phyloP scores from a whole-genome alignment of 2,888 invertebrate genomes.

The Chesias legatella region DNA sequence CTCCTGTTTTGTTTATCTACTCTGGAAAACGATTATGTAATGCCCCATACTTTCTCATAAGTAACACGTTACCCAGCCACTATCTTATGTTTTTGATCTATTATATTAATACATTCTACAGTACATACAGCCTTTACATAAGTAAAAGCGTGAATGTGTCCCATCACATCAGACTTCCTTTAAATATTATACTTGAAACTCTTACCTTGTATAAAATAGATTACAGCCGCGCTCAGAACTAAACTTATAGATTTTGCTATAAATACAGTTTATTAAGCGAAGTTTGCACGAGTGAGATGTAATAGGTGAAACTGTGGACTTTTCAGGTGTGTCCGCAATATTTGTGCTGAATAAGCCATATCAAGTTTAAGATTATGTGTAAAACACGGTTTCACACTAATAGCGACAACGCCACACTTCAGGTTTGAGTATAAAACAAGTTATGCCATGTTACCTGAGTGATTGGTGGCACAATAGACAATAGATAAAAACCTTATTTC shows the following conservation, averaged over 20 bases:
- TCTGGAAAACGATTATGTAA: too few species aligned
- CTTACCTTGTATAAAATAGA: slow-evolving; percentile 10
- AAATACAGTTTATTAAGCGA: slow-evolving; percentile 1
- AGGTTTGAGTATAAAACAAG: not conserved
- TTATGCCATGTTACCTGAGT: too few species aligned
- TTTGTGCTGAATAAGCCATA: slow-evolving; percentile 5
- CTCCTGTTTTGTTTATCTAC: too few species aligned
- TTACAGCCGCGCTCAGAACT: slow-evolving; percentile 7
- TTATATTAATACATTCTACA: too few species aligned
- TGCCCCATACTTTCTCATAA: too few species aligned
- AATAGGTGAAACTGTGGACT: slow-evolving; percentile 2
- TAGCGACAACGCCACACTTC: slow-evolving; percentile 1
- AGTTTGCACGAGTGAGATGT: not conserved
- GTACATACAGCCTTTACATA: too few species aligned
- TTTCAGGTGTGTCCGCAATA: slow-evolving; percentile 4
- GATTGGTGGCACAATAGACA: too few species aligned
- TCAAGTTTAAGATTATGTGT: slow-evolving; percentile 5
- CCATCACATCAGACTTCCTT: slow-evolving; percentile 3
- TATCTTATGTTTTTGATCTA: too few species aligned
- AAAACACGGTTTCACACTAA: slow-evolving; percentile 1
- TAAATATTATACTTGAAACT: slow-evolving; percentile 3
- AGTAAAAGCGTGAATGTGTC: too few species aligned
- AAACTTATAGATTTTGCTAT: slow-evolving; percentile 8
- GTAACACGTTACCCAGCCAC: too few species aligned
- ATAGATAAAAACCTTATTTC: too few species aligned